Evolutionary conservation across 1,140 invertebrate species (phyloP).

Genomic region (Panagrolaimus sp.): DNA sequence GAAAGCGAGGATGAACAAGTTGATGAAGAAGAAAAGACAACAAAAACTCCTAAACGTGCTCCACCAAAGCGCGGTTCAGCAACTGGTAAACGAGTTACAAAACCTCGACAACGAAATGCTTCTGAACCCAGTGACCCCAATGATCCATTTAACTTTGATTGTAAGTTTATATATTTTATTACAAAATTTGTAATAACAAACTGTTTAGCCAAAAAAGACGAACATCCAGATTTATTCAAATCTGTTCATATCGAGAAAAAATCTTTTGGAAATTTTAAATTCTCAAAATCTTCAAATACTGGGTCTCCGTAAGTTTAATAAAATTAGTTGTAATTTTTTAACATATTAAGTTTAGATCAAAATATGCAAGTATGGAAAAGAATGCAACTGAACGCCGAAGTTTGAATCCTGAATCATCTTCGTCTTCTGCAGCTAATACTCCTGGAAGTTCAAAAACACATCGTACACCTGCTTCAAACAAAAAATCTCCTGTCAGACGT

Average conservation of each 20-base stretch:
- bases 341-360: conserved; percentile 16
- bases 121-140: conserved; percentile 16
- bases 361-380: conserved; percentile 10
- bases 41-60: conserved; percentile 12
- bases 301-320: neutral
- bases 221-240: conserved; percentile 52
- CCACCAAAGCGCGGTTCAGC: neutral
- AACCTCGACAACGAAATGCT: neutral
- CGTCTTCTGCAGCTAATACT: neutral
- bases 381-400: conserved; percentile 2
- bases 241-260: conserved; percentile 35
- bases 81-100: neutral
- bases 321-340: neutral
- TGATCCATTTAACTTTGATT: conserved; percentile 52
- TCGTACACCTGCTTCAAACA: neutral
- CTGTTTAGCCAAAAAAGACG: conserved; percentile 36
- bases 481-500: conserved; percentile 9
- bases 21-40: neutral
- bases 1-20: neutral
- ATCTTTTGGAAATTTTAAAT: neutral
- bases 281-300: neutral
- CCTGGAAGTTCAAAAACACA: conserved; percentile 26
- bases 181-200: no score
- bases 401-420: neutral
- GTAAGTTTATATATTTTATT: no score